These are phyloP conservation scores for Oriolus oriolus DNA, from an alignment of 2,113 vertebrate species.

Conservation along the genomic window DNA sequence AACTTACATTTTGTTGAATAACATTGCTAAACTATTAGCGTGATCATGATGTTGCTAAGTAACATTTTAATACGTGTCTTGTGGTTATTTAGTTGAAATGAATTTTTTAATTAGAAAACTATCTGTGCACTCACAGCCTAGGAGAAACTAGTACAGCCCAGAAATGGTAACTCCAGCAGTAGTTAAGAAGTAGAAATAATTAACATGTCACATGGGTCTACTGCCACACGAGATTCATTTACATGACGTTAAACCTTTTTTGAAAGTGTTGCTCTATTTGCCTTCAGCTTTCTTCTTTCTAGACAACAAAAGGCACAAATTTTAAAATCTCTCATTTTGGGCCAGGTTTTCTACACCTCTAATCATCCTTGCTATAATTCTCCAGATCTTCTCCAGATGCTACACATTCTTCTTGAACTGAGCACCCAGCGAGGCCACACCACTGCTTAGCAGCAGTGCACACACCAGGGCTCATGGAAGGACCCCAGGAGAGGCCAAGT, in stretches of 20 bases:
- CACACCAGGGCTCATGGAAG: fast-evolving
- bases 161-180: background rate
- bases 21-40: background rate
- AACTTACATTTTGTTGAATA: background rate
- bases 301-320: background rate
- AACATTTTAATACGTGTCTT: background rate
- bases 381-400: background rate
- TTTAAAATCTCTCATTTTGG: background rate
- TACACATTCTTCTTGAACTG: fast-evolving
- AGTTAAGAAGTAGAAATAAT: background rate
- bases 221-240: background rate
- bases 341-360: background rate
- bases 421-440: background rate
- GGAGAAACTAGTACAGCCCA: background rate
- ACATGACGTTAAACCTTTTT: background rate
- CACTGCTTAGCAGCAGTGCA: fast-evolving
- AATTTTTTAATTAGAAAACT: background rate
- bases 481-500: fast-evolving
- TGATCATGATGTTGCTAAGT: background rate
- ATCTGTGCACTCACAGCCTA: background rate
- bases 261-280: background rate
- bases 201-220: background rate
- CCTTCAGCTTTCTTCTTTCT: background rate
- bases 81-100: background rate
- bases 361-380: background rate